Conservation (phyloP, 2,797 vertebrate species). For the Macrochelys suwanniensis region DNA sequence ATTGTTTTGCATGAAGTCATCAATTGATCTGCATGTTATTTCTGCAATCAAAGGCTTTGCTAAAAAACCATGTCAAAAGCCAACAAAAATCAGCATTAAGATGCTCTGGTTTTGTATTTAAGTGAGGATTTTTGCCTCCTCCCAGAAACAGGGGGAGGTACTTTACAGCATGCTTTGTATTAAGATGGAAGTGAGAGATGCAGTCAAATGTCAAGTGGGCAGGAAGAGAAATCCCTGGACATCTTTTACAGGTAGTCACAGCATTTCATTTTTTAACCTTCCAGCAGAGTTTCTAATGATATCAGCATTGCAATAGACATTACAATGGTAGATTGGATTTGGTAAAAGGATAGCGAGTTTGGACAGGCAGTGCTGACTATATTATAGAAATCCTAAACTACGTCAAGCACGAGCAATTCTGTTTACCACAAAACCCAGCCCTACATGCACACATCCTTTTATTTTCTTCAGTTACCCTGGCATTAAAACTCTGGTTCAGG, state of each 20-base stretch:
- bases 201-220: not conserved
- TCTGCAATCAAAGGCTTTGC: not conserved
- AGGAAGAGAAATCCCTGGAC: not conserved
- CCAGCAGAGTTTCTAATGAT: not conserved
- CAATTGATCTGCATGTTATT: not conserved
- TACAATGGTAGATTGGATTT: not conserved
- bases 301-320: not conserved
- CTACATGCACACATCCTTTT: not conserved
- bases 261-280: not conserved
- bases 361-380: not conserved
- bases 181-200: not conserved
- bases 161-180: not conserved
- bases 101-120: not conserved
- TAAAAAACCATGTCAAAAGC: not conserved
- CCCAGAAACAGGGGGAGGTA: not conserved
- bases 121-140: not conserved
- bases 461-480: not conserved
- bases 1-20: not conserved
- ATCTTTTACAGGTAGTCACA: not conserved
- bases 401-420: not conserved
- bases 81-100: not conserved
- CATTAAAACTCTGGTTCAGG: not conserved
- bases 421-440: not conserved
- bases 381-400: not conserved
- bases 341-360: not conserved